These are phyloP conservation scores for Synergus itoensis DNA, from an alignment of 2,888 invertebrate genomes.

Conservation along the genomic window DNA sequence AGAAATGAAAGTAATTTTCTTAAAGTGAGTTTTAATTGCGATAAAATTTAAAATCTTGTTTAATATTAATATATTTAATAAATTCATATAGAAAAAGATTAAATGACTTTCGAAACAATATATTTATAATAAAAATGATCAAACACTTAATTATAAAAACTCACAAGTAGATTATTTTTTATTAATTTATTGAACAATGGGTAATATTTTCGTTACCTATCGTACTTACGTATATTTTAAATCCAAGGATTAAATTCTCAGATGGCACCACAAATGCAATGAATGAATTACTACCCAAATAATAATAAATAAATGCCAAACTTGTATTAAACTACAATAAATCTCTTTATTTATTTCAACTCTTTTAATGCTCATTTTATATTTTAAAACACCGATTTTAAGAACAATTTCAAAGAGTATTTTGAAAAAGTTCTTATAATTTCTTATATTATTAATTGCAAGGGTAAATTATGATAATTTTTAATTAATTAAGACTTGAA, in stretches of 20 bases:
- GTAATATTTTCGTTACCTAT: background rate
- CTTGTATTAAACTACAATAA: background rate
- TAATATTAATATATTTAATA: too few relatives aligned
- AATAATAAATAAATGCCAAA: background rate
- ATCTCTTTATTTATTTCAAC: background rate
- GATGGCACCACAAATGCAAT: too few relatives aligned
- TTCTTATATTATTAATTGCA: background rate
- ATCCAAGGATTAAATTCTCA: too few relatives aligned
- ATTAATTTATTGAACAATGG: background rate
- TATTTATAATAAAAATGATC: background rate
- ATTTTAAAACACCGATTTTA: background rate
- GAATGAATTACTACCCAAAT: too few relatives aligned
- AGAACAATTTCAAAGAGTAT: background rate
- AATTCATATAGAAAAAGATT: too few relatives aligned
- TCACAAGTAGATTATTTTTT: background rate
- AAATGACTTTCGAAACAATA: too few relatives aligned
- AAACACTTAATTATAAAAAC: background rate
- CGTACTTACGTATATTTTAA: background rate
- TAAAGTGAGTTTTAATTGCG: too few relatives aligned
- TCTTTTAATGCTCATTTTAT: background rate
- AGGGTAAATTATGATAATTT: background rate
- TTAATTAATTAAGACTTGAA: background rate
- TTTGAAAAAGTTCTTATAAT: background rate
- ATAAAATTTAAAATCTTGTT: too few relatives aligned
- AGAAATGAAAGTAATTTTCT: too few relatives aligned